A percentile compares a stretch with the other conserved stretches of the same genome.
Evolutionary conservation across 2,113 vertebrate species (phyloP).

Genomic region (Hemicordylus capensis): DNA sequence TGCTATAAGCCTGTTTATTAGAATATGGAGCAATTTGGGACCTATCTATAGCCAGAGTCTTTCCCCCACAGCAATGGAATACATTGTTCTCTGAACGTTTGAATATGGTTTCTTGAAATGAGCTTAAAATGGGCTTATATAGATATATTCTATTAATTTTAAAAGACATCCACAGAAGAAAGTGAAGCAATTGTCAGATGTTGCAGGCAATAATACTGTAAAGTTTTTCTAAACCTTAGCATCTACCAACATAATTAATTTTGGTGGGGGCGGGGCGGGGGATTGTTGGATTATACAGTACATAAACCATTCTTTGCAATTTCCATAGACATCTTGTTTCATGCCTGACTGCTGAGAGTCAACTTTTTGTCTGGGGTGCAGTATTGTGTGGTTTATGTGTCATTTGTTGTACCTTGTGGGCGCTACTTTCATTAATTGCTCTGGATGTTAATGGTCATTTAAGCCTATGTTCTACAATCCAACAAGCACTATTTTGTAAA

Average conservation of each 20-base stretch:
- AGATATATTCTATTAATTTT: neutral
- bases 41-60: neutral
- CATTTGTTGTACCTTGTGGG: constrained; percentile 5
- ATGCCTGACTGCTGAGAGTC: neutral
- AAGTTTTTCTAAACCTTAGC: neutral
- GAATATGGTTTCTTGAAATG: neutral
- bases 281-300: neutral
- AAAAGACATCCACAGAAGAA: neutral
- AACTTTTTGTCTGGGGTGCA: neutral
- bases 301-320: neutral
- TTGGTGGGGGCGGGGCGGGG: too few relatives aligned
- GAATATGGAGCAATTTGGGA: neutral
- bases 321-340: constrained; percentile 6
- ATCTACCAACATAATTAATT: neutral
- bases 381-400: neutral
- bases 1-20: neutral
- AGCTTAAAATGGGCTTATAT: neutral
- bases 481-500: constrained; percentile 49
- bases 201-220: neutral
- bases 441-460: constrained; percentile 55
- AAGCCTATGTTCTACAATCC: constrained; percentile 36
- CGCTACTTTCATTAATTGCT: constrained; percentile 46
- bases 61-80: neutral
- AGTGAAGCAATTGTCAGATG: neutral
- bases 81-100: neutral